Percentiles rank a stretch among this genome's conserved stretches.
Conservation (phyloP, 2,888 invertebrate genomes). For the Plemyria rubiginata region DNA sequence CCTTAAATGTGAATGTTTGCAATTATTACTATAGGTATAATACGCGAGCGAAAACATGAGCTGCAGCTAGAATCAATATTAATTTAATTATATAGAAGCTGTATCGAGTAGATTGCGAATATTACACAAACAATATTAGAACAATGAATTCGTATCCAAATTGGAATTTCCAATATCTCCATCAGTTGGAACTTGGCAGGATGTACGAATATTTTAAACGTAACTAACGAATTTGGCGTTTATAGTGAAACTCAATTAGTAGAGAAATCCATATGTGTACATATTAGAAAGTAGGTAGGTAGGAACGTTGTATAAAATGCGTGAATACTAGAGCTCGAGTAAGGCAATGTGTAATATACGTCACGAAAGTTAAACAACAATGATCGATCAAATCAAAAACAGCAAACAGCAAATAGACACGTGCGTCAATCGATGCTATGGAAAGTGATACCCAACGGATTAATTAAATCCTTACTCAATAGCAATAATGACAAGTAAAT, state of each 20-base stretch:
- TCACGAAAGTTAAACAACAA: background rate
- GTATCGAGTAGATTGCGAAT: background rate
- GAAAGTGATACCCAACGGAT: constrained; percentile 23
- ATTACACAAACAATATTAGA: background rate
- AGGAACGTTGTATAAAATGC: background rate
- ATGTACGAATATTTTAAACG: constrained; percentile 15
- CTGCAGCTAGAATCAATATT: no score
- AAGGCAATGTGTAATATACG: background rate
- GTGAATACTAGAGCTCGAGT: background rate
- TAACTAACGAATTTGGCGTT: constrained; percentile 4
- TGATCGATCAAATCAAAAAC: background rate
- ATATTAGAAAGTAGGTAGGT: background rate
- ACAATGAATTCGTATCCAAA: constrained; percentile 8
- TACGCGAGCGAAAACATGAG: no score
- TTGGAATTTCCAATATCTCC: constrained; percentile 16
- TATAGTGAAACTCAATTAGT: constrained; percentile 6
- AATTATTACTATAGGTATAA: no score
- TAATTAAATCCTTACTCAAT: constrained; percentile 27
- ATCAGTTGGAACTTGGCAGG: constrained; percentile 20
- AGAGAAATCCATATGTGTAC: background rate
- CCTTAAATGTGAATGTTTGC: no score
- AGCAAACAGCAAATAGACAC: background rate
- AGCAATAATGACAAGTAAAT: constrained; percentile 17
- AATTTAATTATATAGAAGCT: background rate
- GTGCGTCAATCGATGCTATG: constrained; percentile 9